Conservation (phyloP, 2,888 invertebrate species). For the Clitarchus hookeri region DNA sequence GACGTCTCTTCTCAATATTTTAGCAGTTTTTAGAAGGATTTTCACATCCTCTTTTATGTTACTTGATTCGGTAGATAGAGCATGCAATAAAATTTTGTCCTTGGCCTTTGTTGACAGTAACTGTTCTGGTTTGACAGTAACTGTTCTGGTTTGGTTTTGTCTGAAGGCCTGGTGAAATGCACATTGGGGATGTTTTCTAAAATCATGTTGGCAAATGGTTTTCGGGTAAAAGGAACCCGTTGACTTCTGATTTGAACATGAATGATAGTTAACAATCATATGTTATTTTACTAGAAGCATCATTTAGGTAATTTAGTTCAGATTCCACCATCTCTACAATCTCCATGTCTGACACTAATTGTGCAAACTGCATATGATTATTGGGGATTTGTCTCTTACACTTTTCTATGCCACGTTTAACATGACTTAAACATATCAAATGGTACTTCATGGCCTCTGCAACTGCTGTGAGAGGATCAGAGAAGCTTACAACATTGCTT, state of each 20-base stretch:
- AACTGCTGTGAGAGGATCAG: not conserved
- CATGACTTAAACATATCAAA: not conserved
- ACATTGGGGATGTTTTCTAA: not conserved
- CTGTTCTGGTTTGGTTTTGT: conserved; percentile 17
- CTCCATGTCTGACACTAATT: not conserved
- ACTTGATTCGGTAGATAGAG: not conserved
- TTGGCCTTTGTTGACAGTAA: conserved; percentile 11
- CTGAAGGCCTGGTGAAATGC: not conserved
- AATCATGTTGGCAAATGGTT: too few species aligned
- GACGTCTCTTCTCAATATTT: conserved; percentile 5
- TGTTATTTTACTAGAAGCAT: not conserved
- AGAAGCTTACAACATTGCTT: too few species aligned
- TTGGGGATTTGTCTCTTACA: too few species aligned
- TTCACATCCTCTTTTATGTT: conserved; percentile 3
- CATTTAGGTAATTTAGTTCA: too few species aligned
- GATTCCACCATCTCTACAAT: not conserved
- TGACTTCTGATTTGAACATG: not conserved
- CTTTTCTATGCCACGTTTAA: too few species aligned
- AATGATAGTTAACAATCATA: not conserved
- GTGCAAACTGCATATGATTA: too few species aligned
- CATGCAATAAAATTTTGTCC: not conserved
- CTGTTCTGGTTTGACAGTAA: too few species aligned
- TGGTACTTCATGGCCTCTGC: not conserved
- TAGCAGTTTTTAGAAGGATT: not conserved
- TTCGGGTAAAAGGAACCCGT: not conserved